A percentile compares a stretch with the other conserved stretches of the same genome.
Conservation (phyloP, 2,888 invertebrate genomes). For the Trissolcus brochymenae region DNA sequence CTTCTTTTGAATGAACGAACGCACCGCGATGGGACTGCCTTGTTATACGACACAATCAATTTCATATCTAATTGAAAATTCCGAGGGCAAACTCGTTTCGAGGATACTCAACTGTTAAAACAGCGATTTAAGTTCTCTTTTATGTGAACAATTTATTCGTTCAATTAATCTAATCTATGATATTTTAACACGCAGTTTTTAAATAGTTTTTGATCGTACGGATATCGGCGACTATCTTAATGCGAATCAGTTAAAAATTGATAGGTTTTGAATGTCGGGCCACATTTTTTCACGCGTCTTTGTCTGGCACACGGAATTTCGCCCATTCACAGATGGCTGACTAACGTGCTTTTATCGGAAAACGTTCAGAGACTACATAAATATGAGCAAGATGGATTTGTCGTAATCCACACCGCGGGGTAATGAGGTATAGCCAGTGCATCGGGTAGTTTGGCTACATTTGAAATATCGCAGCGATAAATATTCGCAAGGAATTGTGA, state of each 20-base stretch:
- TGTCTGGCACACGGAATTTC: constrained; percentile 18
- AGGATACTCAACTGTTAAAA: constrained; percentile 8
- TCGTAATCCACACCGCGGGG: constrained; percentile 50
- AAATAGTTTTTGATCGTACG: too few species aligned
- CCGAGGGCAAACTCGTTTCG: constrained; percentile 21
- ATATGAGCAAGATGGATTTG: constrained; percentile 57
- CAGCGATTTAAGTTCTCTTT: background rate
- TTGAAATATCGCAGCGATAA: constrained; percentile 47
- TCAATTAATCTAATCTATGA: too few species aligned
- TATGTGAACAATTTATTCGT: too few species aligned
- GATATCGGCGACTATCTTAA: too few species aligned
- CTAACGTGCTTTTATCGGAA: constrained; percentile 54
- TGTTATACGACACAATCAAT: constrained; percentile 35
- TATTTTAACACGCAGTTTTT: too few species aligned
- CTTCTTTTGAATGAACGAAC: constrained; percentile 26
- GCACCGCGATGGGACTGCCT: constrained; percentile 20
- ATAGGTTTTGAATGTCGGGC: constrained; percentile 15
- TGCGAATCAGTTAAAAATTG: too few species aligned
- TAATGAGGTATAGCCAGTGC: constrained; percentile 55
- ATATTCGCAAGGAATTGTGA: constrained; percentile 34
- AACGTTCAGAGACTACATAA: constrained; percentile 53
- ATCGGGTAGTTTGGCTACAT: constrained; percentile 29
- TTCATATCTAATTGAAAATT: constrained; percentile 21
- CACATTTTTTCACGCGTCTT: constrained; percentile 18
- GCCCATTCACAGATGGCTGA: constrained; percentile 45